These are phyloP conservation scores for Nasonovia ribisnigri DNA, from an alignment of 2,888 invertebrate species.

Conservation along the genomic window DNA sequence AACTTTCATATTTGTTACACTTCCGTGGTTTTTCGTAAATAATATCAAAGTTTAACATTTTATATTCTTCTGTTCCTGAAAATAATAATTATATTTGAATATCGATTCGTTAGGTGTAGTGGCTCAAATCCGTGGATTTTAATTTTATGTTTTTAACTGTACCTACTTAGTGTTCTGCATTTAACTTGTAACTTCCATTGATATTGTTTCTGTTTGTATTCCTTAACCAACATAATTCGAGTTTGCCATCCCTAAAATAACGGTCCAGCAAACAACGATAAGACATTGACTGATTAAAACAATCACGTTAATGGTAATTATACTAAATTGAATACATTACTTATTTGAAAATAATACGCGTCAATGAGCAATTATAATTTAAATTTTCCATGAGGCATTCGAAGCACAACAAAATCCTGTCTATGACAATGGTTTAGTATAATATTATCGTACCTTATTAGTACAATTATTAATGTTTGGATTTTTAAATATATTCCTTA, in stretches of 20 bases:
- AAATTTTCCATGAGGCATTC: conserved; percentile 10
- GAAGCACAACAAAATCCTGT: conserved; percentile 16
- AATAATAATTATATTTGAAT: neutral
- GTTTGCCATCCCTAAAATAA: conserved; percentile 7
- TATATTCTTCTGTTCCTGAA: neutral
- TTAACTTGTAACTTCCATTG: neutral
- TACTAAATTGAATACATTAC: conserved; percentile 45
- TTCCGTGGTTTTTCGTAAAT: neutral
- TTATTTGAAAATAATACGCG: conserved; percentile 29
- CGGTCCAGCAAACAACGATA: conserved; percentile 33
- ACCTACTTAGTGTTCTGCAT: neutral
- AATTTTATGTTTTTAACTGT: neutral
- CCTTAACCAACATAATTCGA: neutral
- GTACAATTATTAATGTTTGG: neutral
- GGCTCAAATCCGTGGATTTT: neutral
- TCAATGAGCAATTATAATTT: conserved; percentile 23
- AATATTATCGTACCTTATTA: neutral
- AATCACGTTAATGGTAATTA: conserved; percentile 47
- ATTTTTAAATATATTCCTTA: neutral
- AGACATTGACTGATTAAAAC: conserved; percentile 44
- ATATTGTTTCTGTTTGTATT: conserved; percentile 21
- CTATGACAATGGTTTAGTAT: neutral
- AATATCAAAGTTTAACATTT: neutral
- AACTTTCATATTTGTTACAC: neutral
- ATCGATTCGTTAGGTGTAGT: neutral